phyloP scores from a whole-genome alignment of 2,888 invertebrate genomes.

The Apotomis capreana region DNA sequence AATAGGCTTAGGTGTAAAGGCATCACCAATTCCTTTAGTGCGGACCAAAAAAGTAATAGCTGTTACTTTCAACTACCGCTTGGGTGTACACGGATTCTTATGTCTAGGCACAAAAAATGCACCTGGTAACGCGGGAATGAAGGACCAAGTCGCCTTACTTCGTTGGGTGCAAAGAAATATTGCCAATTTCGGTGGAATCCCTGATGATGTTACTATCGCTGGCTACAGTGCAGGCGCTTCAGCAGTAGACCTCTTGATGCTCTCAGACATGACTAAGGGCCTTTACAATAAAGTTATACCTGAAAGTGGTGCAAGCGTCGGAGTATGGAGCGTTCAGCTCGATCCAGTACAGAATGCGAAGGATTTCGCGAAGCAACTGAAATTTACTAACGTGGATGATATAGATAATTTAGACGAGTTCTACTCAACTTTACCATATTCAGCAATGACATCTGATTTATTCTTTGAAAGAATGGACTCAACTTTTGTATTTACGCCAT shows the following conservation, averaged over 20 bases:
- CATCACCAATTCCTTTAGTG: slow-evolving; percentile 28
- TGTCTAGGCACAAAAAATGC: slow-evolving; percentile 44
- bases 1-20: slow-evolving; percentile 29
- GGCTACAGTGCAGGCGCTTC: slow-evolving; percentile 44
- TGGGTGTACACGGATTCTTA: slow-evolving; percentile 42
- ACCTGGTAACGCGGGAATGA: slow-evolving; percentile 46
- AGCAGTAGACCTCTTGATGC: slow-evolving; percentile 40
- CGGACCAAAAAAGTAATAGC: slow-evolving; percentile 38
- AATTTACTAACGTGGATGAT: slow-evolving; percentile 21
- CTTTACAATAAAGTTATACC: slow-evolving; percentile 43
- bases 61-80: slow-evolving; percentile 43
- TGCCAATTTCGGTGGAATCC: slow-evolving; percentile 44
- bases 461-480: background rate
- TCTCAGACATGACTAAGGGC: slow-evolving; percentile 39
- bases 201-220: slow-evolving; percentile 43
- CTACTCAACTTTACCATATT: slow-evolving; percentile 14
- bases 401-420: slow-evolving; percentile 21
- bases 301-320: slow-evolving; percentile 43
- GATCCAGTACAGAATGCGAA: slow-evolving; percentile 32
- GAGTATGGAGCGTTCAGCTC: slow-evolving; percentile 29
- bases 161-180: slow-evolving; percentile 44
- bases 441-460: background rate
- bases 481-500: slow-evolving; percentile 17
- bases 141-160: slow-evolving; percentile 44
- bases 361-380: slow-evolving; percentile 15